Percentiles rank a stretch among this genome's conserved stretches.
These are phyloP conservation scores for Apis florea DNA, from an alignment of 1,140 invertebrate genomes.

Conservation along the genomic window DNA sequence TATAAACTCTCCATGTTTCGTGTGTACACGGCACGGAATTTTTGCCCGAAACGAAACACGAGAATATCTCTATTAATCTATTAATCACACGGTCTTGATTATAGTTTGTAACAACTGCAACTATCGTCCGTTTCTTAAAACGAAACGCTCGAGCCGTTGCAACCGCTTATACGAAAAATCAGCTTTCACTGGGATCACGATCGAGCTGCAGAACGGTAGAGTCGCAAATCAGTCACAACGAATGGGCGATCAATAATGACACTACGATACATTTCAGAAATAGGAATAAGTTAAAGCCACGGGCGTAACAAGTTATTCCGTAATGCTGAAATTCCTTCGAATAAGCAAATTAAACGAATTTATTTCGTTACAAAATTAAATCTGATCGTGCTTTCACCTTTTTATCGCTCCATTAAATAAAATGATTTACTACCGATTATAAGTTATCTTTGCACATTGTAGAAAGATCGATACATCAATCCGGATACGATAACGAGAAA, in stretches of 20 bases:
- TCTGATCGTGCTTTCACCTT: neutral
- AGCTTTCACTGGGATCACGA: slow-evolving; percentile 37
- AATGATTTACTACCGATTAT: neutral
- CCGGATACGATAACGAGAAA: neutral
- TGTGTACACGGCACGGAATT: neutral
- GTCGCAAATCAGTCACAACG: slow-evolving; percentile 45
- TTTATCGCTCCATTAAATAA: neutral
- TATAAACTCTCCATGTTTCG: too few relatives aligned
- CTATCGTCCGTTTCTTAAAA: slow-evolving; percentile 23
- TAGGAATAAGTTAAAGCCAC: slow-evolving; percentile 1
- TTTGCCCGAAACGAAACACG: neutral
- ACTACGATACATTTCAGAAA: slow-evolving; percentile 21
- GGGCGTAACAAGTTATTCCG: neutral
- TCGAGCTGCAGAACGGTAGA: neutral
- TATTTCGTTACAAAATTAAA: neutral
- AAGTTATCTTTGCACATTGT: neutral
- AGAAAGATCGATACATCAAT: neutral
- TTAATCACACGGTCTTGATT: neutral
- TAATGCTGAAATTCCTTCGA: neutral
- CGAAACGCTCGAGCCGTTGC: neutral
- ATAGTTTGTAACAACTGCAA: slow-evolving; percentile 4
- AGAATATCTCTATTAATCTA: neutral
- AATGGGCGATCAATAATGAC: slow-evolving; percentile 45
- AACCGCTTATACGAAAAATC: slow-evolving; percentile 26
- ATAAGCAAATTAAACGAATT: neutral